Percentiles rank a stretch among this genome's conserved stretches.
Evolutionary conservation across 2,113 vertebrate genomes (phyloP).

Genomic region (Cygnus atratus): DNA sequence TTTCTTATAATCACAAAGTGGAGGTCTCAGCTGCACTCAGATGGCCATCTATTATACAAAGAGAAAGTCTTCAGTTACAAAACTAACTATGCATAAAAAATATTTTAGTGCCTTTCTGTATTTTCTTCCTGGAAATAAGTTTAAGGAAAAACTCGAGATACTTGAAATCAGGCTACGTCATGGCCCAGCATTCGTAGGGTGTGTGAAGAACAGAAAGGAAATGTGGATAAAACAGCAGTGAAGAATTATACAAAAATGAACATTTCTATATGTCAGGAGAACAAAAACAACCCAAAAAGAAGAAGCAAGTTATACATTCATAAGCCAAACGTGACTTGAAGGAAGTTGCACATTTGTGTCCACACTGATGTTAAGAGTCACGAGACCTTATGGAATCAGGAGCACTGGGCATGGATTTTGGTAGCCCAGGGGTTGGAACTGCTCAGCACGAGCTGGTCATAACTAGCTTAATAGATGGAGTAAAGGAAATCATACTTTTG

Average conservation of each 20-base stretch:
- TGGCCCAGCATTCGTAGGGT: accelerated
- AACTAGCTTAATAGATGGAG: neutral
- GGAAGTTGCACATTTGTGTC: neutral
- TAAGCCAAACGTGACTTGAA: neutral
- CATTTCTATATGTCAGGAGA: neutral
- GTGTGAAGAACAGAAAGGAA: neutral
- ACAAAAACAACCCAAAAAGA: neutral
- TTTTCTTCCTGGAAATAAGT: neutral
- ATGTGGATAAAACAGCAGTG: neutral
- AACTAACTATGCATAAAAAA: neutral
- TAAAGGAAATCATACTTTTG: neutral
- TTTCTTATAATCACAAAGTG: neutral
- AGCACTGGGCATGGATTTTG: neutral
- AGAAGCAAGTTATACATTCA: neutral
- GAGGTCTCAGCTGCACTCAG: neutral
- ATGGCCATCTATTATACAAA: neutral
- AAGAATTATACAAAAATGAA: neutral
- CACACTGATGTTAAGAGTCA: neutral
- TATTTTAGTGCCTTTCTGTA: neutral
- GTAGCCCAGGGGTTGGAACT: neutral
- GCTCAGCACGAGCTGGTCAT: neutral
- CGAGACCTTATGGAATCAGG: neutral
- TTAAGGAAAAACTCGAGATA: neutral
- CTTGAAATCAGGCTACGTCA: neutral
- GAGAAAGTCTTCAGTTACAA: neutral